A percentile compares a stretch with the other conserved stretches of the same genome.
Conservation (phyloP, 2,113 vertebrate genomes). For the Pterocles burchelli region DNA sequence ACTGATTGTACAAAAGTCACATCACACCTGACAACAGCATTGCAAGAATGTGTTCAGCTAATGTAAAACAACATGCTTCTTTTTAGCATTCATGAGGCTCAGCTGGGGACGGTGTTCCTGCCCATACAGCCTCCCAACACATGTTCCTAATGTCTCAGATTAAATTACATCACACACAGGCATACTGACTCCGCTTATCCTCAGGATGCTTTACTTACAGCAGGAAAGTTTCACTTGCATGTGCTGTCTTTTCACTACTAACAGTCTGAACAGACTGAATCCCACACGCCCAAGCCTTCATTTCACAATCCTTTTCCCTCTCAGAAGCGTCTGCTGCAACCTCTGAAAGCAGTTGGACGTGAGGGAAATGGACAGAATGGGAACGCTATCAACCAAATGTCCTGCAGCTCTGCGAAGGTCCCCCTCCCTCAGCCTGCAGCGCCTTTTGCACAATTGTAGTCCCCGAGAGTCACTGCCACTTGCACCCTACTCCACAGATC, state of each 20-base stretch:
- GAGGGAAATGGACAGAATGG: neutral
- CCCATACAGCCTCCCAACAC: neutral
- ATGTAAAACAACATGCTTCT: neutral
- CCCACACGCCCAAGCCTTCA: neutral
- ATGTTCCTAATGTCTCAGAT: neutral
- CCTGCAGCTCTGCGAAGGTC: neutral
- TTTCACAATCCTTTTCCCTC: neutral
- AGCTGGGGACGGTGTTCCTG: neutral
- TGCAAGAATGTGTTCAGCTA: neutral
- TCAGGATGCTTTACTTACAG: neutral
- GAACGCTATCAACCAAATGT: neutral
- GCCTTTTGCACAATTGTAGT: neutral
- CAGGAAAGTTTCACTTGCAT: neutral
- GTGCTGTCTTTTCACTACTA: neutral
- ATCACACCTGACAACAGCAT: neutral
- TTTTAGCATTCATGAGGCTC: neutral
- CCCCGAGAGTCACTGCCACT: neutral
- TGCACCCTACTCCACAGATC: neutral
- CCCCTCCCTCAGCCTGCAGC: neutral
- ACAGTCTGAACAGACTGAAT: neutral
- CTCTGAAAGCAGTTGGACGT: neutral
- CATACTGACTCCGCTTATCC: neutral
- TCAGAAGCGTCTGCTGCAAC: neutral
- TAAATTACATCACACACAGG: neutral
- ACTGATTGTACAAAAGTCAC: neutral